phyloP scores from a whole-genome alignment of 2,797 vertebrate species.

The Phalanger gymnotis region DNA sequence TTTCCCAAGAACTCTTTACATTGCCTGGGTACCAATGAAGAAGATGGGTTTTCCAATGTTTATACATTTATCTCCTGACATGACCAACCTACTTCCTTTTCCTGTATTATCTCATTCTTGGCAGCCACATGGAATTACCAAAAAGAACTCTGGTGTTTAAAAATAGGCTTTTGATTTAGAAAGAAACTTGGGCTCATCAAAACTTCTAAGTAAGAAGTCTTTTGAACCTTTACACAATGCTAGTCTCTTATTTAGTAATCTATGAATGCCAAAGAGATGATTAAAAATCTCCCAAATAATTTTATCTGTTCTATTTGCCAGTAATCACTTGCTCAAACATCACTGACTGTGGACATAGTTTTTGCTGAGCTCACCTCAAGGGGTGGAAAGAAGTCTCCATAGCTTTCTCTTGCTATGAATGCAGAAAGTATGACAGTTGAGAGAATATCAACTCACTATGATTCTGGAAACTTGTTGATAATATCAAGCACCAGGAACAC shows the following conservation, averaged over 20 bases:
- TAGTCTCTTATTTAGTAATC: neutral
- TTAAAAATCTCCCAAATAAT: neutral
- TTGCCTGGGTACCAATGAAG: neutral
- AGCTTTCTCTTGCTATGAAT: neutral
- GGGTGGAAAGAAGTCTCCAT: neutral
- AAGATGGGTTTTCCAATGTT: neutral
- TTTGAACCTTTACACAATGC: neutral
- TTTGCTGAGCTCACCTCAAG: neutral
- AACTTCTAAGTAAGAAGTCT: neutral
- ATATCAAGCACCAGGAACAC: neutral
- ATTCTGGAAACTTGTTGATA: neutral
- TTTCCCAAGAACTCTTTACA: neutral
- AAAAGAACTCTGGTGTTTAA: neutral
- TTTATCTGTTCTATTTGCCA: neutral
- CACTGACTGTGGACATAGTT: neutral
- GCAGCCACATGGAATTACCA: neutral
- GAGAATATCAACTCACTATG: slow-evolving; percentile 50
- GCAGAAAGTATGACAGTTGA: slow-evolving; percentile 2
- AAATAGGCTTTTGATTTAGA: too few species aligned
- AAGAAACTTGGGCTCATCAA: neutral
- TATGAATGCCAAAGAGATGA: neutral
- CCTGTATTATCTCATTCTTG: neutral
- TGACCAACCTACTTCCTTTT: neutral
- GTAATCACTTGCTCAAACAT: neutral
- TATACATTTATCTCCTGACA: neutral